Base-by-base conservation (phyloP, 2,797 vertebrate species). In the Sebastes trivittatus region DNA sequence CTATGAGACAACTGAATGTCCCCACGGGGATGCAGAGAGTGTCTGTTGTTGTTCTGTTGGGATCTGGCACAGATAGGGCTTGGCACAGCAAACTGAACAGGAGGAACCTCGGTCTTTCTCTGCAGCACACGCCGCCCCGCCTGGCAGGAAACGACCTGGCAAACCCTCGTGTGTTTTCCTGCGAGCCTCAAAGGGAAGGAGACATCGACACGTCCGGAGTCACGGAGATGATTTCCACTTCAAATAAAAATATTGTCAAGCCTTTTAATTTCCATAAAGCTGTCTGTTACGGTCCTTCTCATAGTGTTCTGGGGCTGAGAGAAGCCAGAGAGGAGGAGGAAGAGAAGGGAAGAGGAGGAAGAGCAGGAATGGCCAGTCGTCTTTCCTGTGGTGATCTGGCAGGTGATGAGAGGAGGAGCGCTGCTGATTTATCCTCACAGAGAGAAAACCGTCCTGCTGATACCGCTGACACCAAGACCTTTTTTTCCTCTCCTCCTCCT, bases 351-450 rank as follows among this genome's bases (percentile, higher is more conserved):
- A 56, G 42, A 65, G 27, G 46, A 71, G 20, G 62, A 67, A 7
- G 56, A 77, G 62, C 27, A 67, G 62, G 38, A 49, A 62, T 1
- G 59, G 66, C 62, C 27, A 64, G 69, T 25, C 8, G 8, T 58
- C 49, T 71, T 38, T 72, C 83, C 86, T 66, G 78, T 61, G 55
- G 76, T 23, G 79, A 84, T 72, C 86, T 94, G 93, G 89, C 89
- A 63, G 77, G 11, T 67, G 87, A 93, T 93, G 80, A 92, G 81
- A 94, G 83, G 59, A 88, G 58, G 71, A 77, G 14, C 8, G n/a
- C 80, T 75, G 77, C 76, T 76, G 87, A 86, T 87, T 89, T 78
- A 82, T 88, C 75, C 82, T 78, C 76, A 38, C 55, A 76, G 63
- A 82, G 52, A 83, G 62, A 81, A 68, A 84, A 70, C 1, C 3